Percentiles rank a stretch among this genome's conserved stretches.
These are phyloP conservation scores for Halocaridina rubra DNA, from an alignment of 2,888 invertebrate genomes.

Conservation along the genomic window DNA sequence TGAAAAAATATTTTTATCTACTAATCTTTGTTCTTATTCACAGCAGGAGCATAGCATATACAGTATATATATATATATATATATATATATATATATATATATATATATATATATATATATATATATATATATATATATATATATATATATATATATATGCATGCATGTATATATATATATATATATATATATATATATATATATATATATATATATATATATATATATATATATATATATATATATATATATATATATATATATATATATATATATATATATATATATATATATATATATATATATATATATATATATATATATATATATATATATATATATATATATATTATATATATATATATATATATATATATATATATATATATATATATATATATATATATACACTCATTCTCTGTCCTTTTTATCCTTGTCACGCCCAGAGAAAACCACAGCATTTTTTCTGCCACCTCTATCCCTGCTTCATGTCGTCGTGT, in stretches of 20 bases:
- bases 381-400: background rate
- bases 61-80: background rate
- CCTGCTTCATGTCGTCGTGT: background rate
- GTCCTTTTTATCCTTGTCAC: background rate
- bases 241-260: background rate
- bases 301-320: background rate
- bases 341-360: too few species aligned
- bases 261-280: background rate
- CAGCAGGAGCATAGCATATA: too few species aligned
- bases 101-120: background rate
- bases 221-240: background rate
- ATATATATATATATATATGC: background rate
- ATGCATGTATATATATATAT: background rate
- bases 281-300: background rate
- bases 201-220: background rate
- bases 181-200: background rate
- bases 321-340: background rate
- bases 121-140: background rate
- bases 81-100: background rate
- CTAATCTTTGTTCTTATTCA: too few species aligned
- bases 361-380: too few species aligned
- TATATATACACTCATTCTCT: background rate
- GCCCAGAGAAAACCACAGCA: too few species aligned
- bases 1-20: too few species aligned
- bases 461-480: background rate